phyloP scores from a whole-genome alignment of 2,888 invertebrate species.

The Oxytorus armatus region DNA sequence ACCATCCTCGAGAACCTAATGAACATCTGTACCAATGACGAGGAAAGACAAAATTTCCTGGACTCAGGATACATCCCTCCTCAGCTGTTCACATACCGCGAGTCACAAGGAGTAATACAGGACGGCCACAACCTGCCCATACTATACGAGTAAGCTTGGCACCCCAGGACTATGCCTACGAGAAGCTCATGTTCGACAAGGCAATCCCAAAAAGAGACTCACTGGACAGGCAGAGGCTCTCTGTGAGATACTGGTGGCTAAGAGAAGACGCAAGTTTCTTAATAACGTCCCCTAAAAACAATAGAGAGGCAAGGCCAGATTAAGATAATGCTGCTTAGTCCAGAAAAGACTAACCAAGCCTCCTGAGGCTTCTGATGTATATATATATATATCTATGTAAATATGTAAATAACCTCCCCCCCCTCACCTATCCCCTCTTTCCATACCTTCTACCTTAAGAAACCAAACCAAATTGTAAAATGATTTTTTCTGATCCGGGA shows the following conservation, averaged over 20 bases:
- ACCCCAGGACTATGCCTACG: not conserved
- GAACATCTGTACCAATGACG: not conserved
- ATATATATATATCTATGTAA: too few relatives aligned
- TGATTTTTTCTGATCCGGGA: too few relatives aligned
- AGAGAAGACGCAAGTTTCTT: not conserved
- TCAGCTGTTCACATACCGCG: not conserved
- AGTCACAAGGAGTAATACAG: not conserved
- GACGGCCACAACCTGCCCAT: not conserved
- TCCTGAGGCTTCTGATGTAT: too few relatives aligned
- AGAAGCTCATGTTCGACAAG: slow-evolving; percentile 2
- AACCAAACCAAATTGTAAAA: too few relatives aligned
- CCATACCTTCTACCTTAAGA: too few relatives aligned
- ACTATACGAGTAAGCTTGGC: not conserved
- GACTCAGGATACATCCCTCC: not conserved
- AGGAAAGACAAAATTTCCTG: not conserved
- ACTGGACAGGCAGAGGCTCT: not conserved
- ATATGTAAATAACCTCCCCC: too few relatives aligned
- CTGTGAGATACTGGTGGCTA: not conserved
- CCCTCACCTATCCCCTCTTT: too few relatives aligned
- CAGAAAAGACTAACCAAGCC: too few relatives aligned
- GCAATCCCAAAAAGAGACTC: not conserved
- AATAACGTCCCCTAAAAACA: too few relatives aligned
- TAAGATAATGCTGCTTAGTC: too few relatives aligned
- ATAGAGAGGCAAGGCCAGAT: too few relatives aligned
- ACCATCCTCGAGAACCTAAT: not conserved